Evolutionary conservation across 2,797 vertebrate genomes (phyloP).

Genomic region (Stomatorhinus walkeri): DNA sequence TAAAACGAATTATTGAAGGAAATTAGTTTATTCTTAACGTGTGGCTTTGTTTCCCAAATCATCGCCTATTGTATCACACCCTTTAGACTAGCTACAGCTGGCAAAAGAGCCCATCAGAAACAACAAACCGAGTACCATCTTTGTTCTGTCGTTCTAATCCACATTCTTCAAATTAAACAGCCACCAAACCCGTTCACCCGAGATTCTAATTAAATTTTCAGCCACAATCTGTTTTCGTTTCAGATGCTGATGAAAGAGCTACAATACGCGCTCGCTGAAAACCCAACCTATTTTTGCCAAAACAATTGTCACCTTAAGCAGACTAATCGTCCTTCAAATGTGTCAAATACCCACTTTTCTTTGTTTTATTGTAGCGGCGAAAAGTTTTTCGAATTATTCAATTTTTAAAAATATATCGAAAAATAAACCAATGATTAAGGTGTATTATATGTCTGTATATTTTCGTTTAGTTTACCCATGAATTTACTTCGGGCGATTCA

Average conservation of each 20-base stretch:
- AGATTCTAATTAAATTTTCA: conserved; percentile 47
- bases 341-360: not conserved
- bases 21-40: conserved; percentile 49
- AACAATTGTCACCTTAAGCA: conserved; percentile 46
- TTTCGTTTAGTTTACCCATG: not conserved
- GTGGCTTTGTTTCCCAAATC: conserved; percentile 39
- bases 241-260: conserved; percentile 35
- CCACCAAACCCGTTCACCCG: conserved; percentile 39
- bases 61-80: conserved; percentile 37
- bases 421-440: not conserved
- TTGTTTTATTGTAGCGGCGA: conserved; percentile 3
- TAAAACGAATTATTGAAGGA: conserved; percentile 56
- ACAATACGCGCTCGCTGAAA: conserved; percentile 28
- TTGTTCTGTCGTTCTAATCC: conserved; percentile 43
- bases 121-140: conserved; percentile 30
- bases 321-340: conserved; percentile 20
- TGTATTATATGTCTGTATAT: not conserved
- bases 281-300: conserved; percentile 23
- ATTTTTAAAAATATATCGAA: not conserved
- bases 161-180: conserved; percentile 47
- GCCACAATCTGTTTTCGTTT: conserved; percentile 31
- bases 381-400: not conserved
- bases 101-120: conserved; percentile 39
- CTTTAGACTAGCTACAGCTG: conserved; percentile 20
- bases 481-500: not conserved